Evolutionary conservation across 1,140 invertebrate species (phyloP).

Genomic region (Xylocopa sonorina): DNA sequence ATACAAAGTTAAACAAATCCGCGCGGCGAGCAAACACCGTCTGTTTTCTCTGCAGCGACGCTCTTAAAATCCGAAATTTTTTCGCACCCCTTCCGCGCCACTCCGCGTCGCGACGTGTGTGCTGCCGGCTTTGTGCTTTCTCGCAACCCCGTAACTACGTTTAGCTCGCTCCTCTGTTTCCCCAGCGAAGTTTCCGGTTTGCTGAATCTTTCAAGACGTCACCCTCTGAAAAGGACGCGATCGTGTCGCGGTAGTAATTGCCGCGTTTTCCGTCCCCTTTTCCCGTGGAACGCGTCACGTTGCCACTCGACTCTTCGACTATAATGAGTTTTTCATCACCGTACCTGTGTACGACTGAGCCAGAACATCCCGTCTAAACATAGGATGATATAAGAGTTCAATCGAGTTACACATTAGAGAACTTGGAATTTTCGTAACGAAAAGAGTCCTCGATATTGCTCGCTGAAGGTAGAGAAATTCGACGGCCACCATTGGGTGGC

Average conservation of each 20-base stretch:
- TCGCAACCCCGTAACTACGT: conserved; percentile 12
- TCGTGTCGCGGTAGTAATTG: conserved; percentile 12
- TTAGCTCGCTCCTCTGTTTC: neutral
- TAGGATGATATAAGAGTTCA: no score
- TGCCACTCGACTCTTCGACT: neutral
- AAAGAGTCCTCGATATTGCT: neutral
- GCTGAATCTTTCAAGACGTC: conserved; percentile 27
- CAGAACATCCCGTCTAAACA: no score
- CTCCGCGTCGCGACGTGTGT: neutral
- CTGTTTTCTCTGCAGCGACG: conserved; percentile 11
- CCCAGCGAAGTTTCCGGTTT: conserved; percentile 13
- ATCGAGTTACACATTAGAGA: no score
- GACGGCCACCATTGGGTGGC: neutral
- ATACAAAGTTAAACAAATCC: conserved; percentile 41
- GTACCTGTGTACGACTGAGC: no score
- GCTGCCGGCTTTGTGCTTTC: conserved; percentile 9
- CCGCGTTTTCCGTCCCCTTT: neutral
- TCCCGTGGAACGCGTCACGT: no score
- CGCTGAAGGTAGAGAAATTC: neutral
- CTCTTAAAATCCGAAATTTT: conserved; percentile 26
- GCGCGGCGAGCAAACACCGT: conserved; percentile 7
- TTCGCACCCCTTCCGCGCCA: neutral
- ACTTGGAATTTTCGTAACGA: no score
- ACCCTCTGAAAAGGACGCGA: neutral
- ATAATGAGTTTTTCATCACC: neutral